Base-by-base conservation (phyloP, 2,888 invertebrate genomes). In the Hypomecis atomaria region DNA sequence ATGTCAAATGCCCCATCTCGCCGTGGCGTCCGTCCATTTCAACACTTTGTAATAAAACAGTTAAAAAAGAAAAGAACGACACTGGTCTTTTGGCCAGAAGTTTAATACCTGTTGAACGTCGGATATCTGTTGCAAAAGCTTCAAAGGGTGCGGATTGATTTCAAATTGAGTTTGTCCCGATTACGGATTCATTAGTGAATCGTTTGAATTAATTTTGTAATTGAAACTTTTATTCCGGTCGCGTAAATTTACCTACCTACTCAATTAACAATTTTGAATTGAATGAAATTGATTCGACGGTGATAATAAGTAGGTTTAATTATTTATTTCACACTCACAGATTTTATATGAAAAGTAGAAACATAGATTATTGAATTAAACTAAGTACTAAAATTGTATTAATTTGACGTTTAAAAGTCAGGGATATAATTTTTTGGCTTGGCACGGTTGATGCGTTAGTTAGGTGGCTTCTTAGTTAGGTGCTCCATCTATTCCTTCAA, bases 1-100 rank as follows among this genome's bases (percentile, higher is more conserved):
- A 78, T 79, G 81, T 84, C 85, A 83, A 82, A 78, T 77, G 78
- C 78, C 77, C 71, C 72, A 71, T 54, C n/a, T 42, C 69, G 71
- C 71, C 70, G 74, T 74, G 69, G 54, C 60, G 58, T 57, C 50
- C 54, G 53, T 33, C 45, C 53, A 33, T 37, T 36, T 59, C 44
- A 36, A 54, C 40, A 38, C 61, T 66, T 63, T 66, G 67, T 63
- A 66, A 61, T 45, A 61, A 52, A 52, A 40, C 44, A 38, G 33
- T n/a, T 10, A 40, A 45, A 55, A 42, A 47, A 49, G 48, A 56
- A 59, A 65, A 62, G 33, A 59, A 55, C 38, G 34, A 13, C 59
- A 13, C n/a, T 13, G 33, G 49, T 47, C 61, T 61, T 59, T 59
- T 38, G 42, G 42, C 61, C 63, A 37, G 49, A 65, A 63, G 55